These are phyloP conservation scores for Anas georgica DNA, from an alignment of 2,797 vertebrate genomes.

Conservation along the genomic window DNA sequence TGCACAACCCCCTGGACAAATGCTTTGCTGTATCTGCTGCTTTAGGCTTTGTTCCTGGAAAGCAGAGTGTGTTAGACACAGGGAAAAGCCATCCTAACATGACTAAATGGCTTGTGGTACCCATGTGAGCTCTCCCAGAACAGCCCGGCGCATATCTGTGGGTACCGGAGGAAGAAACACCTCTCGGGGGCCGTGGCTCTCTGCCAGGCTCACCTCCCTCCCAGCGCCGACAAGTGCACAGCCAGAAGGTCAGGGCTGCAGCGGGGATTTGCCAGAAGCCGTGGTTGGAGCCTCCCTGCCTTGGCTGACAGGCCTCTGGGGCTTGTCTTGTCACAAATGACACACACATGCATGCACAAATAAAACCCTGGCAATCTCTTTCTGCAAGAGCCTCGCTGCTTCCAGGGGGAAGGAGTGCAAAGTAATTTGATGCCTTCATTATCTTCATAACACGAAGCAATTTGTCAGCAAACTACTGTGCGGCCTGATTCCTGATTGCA, in stretches of 20 bases:
- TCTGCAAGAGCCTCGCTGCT: slow-evolving; percentile 36
- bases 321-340: slow-evolving; percentile 19
- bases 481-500: slow-evolving; percentile 48
- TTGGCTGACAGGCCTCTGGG: slow-evolving; percentile 12
- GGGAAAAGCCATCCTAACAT: background rate
- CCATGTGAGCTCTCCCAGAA: fast-evolving
- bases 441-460: slow-evolving; percentile 67
- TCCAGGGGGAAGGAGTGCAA: slow-evolving; percentile 61
- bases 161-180: background rate
- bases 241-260: background rate
- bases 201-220: background rate
- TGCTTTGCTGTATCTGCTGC: background rate
- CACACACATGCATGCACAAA: slow-evolving; percentile 18
- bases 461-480: slow-evolving; percentile 72
- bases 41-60: background rate
- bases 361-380: slow-evolving; percentile 49
- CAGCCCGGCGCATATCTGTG: background rate
- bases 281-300: background rate
- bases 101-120: background rate
- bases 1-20: background rate
- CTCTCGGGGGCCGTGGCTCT: background rate
- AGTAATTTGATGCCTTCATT: slow-evolving; percentile 73
- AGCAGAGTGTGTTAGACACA: background rate
- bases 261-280: background rate
- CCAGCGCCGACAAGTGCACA: background rate